Conservation (phyloP, 2,888 invertebrate species). For the Lysandra bellargus region DNA sequence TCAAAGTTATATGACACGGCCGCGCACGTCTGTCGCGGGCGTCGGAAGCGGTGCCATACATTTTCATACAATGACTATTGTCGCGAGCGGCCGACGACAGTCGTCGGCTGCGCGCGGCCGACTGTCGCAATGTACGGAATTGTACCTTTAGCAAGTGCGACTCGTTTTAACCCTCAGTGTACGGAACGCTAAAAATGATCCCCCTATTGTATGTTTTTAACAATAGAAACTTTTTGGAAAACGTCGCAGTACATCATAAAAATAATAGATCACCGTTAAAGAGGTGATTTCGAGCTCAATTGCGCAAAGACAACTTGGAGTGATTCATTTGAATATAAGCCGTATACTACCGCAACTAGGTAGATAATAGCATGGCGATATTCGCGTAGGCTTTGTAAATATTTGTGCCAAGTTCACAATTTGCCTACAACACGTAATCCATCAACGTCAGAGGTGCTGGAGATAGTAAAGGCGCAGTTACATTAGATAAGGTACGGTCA, state of each 20-base stretch:
- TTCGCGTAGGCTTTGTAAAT: constrained; percentile 51
- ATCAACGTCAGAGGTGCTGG: constrained; percentile 53
- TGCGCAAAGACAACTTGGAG: neutral
- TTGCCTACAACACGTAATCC: constrained; percentile 56
- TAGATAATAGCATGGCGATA: neutral
- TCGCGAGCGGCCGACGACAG: too few relatives aligned
- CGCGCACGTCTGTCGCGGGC: too few relatives aligned
- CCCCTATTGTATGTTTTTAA: neutral
- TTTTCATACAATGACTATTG: too few relatives aligned
- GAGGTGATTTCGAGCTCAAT: constrained; percentile 29
- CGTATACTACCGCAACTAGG: neutral
- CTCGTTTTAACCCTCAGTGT: neutral
- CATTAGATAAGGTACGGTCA: neutral
- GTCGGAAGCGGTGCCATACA: too few relatives aligned
- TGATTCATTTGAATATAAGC: neutral
- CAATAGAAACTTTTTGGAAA: constrained; percentile 2
- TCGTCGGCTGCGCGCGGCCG: too few relatives aligned
- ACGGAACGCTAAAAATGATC: neutral
- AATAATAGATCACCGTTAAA: constrained; percentile 19
- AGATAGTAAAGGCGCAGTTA: constrained; percentile 38
- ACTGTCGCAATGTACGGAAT: neutral
- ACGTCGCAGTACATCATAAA: constrained; percentile 5
- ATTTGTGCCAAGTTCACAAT: constrained; percentile 56
- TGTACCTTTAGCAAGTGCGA: too few relatives aligned
- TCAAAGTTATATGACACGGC: too few relatives aligned